Evolutionary conservation across 2,113 vertebrate genomes (phyloP), one percentile per base, ranked within the genome.

Genomic region (Paradisaea rubra): DNA sequence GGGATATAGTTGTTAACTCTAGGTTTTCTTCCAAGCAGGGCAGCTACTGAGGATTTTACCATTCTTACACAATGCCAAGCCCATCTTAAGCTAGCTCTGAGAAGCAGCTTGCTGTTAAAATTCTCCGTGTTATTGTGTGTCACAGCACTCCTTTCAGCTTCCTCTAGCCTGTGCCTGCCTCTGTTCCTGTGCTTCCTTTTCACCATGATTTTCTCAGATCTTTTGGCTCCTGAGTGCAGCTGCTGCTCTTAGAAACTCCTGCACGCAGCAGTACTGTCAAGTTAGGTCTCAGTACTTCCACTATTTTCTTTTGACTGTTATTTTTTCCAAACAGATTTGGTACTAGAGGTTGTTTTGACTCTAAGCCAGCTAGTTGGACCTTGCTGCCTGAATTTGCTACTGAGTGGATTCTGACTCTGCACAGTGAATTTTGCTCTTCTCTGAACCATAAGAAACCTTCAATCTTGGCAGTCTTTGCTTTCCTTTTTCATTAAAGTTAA

Each of bases 71-170:
- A 59, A 50, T 28, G 39, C 31, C 27, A 59, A 59, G 22, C 11
- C 25, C 3, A 0, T 45, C 37, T 9, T n/a, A 68, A 79, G 18
- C 15, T 37, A 9, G 15, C 35, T 88, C 25, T 37, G 39, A 49
- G 30, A 10, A 53, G 52, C 42, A 68, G 39, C 25, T 66, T 82
- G 15, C 41, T 83, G 28, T 54, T 66, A 28, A 1, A 2, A 8
- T 85, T 70, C 24, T 88, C 10, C 2, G 0, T 10, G 2, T 70
- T 44, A 9, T 1, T 23, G 5, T 35, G 27, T 41, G 27, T 39
- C 13, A 13, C 52, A 49, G 31, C 11, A 11, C 47, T 66, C 45
- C 14, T 52, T 35, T 31, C 66, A 54, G 16, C 45, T 77, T 63
- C 27, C 19, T 85, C 23, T 23, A 59, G 45, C 18, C 33, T 54